These are phyloP conservation scores for Channallabes apus DNA, from an alignment of 2,797 vertebrate species.

Conservation along the genomic window DNA sequence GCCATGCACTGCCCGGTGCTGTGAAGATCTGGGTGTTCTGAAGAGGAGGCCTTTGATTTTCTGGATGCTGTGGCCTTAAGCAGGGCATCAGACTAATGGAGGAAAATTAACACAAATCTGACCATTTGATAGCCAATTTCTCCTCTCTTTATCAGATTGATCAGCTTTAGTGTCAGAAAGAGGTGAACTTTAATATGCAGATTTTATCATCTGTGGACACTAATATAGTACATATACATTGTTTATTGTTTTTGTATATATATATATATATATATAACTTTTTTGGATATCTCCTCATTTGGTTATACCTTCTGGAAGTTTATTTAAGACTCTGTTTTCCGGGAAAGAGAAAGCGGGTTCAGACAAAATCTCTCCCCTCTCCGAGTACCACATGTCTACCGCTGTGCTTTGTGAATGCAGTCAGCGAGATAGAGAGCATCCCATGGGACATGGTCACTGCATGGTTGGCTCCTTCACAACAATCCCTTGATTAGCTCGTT, in stretches of 20 bases:
- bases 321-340: background rate
- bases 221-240: background rate
- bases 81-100: conserved; percentile 40
- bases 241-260: background rate
- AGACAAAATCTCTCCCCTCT: conserved; percentile 39
- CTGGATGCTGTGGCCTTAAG: conserved; percentile 29
- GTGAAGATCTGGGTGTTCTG: conserved; percentile 41
- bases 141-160: conserved; percentile 26
- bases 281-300: background rate
- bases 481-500: conserved; percentile 66
- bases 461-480: conserved; percentile 59
- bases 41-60: conserved; percentile 47
- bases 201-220: background rate
- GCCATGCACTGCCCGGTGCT: conserved; percentile 37
- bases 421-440: conserved; percentile 47
- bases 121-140: conserved; percentile 34
- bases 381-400: conserved; percentile 41
- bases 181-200: background rate
- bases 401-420: conserved; percentile 36
- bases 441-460: conserved; percentile 50
- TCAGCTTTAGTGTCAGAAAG: background rate
- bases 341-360: conserved; percentile 7
- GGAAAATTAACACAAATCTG: conserved; percentile 15
- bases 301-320: conserved; percentile 17
- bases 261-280: background rate